Evolutionary conservation across 2,888 invertebrate genomes (phyloP), one percentile per base, ranked within the genome.

Genomic region (Thecocarcelia acutangulata): DNA sequence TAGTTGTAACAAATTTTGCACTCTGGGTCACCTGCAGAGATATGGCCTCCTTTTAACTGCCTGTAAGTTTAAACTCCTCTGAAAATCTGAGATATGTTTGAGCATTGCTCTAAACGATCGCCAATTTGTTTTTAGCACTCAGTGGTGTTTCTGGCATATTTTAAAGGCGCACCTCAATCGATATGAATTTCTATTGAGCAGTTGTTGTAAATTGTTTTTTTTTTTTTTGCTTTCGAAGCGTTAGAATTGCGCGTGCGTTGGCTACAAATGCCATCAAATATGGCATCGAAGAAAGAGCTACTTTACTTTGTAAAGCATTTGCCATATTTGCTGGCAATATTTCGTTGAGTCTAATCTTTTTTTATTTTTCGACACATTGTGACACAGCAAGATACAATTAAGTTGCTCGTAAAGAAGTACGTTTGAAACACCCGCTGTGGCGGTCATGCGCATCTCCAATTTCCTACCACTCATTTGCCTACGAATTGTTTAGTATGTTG

Each of bases 31-130:
- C 85, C 82, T 64, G 84, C 79, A 46, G 85, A 15, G 84, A 50
- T 61, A 78, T 79, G 85, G 81, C 86, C 86, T 85, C 85, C 84
- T 84, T 79, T 84, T 84, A 85, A 85, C 83, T 84, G 84, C 84
- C 82, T 80, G 83, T 76, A 83, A 83, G 80, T 78, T 44, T 52
- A 40, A 70, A 40, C 58, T 54, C 24, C 6, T 17, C 0, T 42
- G 66, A 19, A 50, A 52, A 28, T 50, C 54, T 42, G 48, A 58
- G 28, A 40, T 37, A 37, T 68, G 19, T 37, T 42, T 4, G n/a
- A 48, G n/a, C 40, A 56, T 48, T 46, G 37, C 19, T n/a, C 48
- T 50, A 19, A 74, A 21, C 46, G 78, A 61, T 70, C 73, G 52
- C n/a, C 61, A 21, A 74, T 42, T 46, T 37, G 11, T n/a, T 24